Conservation (phyloP, 2,797 vertebrate species). For the Crenuchus spilurus region DNA sequence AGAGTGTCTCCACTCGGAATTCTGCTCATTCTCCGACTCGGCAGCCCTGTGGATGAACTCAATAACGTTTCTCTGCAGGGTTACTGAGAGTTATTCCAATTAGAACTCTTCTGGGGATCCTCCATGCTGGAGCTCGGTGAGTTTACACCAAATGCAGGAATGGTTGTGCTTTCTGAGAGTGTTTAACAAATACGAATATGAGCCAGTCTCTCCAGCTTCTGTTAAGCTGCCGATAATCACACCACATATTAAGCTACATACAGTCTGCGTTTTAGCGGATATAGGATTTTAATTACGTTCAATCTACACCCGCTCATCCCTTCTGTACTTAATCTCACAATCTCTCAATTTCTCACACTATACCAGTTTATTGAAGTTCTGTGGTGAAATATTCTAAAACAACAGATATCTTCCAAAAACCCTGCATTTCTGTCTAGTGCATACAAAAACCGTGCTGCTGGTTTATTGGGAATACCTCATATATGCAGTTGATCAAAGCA, state of each 20-base stretch:
- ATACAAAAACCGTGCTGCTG: too few relatives aligned
- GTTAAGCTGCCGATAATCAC: background rate
- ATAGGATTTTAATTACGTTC: background rate
- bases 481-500: too few relatives aligned
- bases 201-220: background rate
- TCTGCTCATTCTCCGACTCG: constrained; percentile 18
- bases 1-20: constrained; percentile 29
- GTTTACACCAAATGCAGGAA: background rate
- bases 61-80: constrained; percentile 38
- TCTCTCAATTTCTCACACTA: background rate
- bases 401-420: background rate
- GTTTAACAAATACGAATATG: background rate
- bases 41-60: constrained; percentile 32
- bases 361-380: background rate
- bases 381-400: background rate
- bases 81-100: constrained; percentile 40
- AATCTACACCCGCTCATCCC: background rate
- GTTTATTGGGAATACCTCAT: too few relatives aligned
- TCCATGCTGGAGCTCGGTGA: background rate
- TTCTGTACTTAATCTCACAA: background rate
- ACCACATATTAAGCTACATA: background rate
- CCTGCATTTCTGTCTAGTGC: background rate
- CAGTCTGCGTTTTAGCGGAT: background rate
- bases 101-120: constrained; percentile 37
- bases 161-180: background rate